phyloP scores from a whole-genome alignment of 2,888 invertebrate species.

The Meliscaeva auricollis region DNA sequence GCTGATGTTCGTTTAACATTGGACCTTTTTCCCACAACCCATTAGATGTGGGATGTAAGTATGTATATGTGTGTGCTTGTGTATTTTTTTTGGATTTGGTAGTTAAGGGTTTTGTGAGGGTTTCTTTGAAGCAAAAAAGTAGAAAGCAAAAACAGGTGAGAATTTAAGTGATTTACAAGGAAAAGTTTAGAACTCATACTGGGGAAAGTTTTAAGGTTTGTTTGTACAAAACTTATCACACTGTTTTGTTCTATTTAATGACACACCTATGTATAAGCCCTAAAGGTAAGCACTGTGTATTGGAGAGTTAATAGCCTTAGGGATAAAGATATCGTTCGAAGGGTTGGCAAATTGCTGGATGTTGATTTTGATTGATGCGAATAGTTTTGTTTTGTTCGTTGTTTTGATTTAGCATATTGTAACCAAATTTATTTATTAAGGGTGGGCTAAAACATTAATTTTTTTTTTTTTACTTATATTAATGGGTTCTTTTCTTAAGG shows the following conservation, averaged over 20 bases:
- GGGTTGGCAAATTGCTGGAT: constrained; percentile 3
- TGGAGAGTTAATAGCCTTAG: constrained; percentile 7
- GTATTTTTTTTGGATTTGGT: too few relatives aligned
- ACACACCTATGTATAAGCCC: neutral
- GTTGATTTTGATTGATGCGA: constrained; percentile 65
- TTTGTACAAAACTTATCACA: constrained; percentile 64
- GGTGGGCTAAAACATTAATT: too few relatives aligned
- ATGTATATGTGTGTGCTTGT: neutral
- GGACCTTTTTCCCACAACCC: constrained; percentile 29
- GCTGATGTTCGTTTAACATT: constrained; percentile 72
- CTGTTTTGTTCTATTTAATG: constrained; percentile 61
- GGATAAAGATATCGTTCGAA: constrained; percentile 9
- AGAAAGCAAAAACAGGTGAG: constrained; percentile 53
- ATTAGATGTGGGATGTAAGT: neutral
- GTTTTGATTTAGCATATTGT: neutral
- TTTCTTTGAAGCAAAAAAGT: neutral
- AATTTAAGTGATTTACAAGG: constrained; percentile 70
- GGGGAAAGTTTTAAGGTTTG: constrained; percentile 56
- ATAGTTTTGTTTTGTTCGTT: constrained; percentile 49
- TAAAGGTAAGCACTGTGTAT: neutral
- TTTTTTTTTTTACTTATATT: too few relatives aligned
- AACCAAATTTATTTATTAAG: too few relatives aligned
- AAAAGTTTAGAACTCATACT: constrained; percentile 2
- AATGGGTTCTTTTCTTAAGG: too few relatives aligned
- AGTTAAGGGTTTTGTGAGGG: constrained; percentile 21